Evolutionary conservation across 30 jellyfish, hydroid and myxozoan species (phyloP), one percentile per base, ranked within the genome.

Genomic region (Pseudorhiza aurosa): DNA sequence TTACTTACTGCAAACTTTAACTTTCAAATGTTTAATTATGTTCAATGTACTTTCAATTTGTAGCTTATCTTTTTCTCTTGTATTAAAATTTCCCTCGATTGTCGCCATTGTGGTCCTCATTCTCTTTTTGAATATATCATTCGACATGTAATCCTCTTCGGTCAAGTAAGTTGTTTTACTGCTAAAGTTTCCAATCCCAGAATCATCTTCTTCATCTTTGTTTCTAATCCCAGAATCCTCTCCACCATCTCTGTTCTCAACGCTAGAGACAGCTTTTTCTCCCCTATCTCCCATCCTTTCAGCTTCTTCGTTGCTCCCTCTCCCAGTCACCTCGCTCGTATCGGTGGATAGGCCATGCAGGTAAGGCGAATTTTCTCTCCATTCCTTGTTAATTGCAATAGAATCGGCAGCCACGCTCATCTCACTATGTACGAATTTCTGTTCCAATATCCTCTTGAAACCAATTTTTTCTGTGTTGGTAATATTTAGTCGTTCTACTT

Each of bases 121-220:
- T 37, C 86, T 56, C 65, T 21, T 53, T 32, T 50, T 57, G n/a
- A 53, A 72, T 42, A 18, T 65, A 0, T 53, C 75, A 19, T 56
- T 49, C 35, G 64, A 27, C 42, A 35, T 35, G 7, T 33, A 42
- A 72, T 42, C 86, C 4, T 72, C 86, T 33, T 55, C 86, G 0
- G 86, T 72, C 65, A 57, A 43, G 22, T 57, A 55, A 18, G 86
- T 72, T 9, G 86, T 44, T 24, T 72, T 47, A 42, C 37, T 72
- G 10, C 64, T 9, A 15, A 50, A 33, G n/a, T 46, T 29, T 0
- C 43, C 72, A 14, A 37, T 68, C 14, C 29, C 68, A 2, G 42
- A 30, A 56, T 57, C 31, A 14, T 51, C 75, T 15, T 24, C 72
- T 12, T 71, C 62, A 18, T 36, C 62, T 11, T 24, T 36, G 8